Base-by-base conservation (phyloP, 2,797 vertebrate species). In the Linurgus olivaceus region DNA sequence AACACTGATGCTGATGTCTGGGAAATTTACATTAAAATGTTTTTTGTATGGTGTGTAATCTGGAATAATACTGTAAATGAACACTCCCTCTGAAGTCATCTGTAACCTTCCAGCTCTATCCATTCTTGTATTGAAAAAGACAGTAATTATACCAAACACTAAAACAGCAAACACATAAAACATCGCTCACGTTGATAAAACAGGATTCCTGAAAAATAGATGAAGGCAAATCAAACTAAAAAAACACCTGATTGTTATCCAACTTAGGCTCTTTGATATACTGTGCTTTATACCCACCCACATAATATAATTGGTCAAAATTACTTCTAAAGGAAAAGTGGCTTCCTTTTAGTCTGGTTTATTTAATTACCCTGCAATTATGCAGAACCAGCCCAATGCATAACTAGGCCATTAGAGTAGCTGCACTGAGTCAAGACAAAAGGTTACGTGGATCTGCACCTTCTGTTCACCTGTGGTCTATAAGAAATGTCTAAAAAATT, bases 1-100 rank as follows among this genome's bases (percentile, higher is more conserved):
- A 97, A 97, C 93, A 95, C 92, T 93, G 68, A 45, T 91, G 90
- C 73, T 75, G 89, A 55, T 58, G 94, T 96, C 97, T 97, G 91
- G 86, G 86, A 97, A 97, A 95, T 25, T 87, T 92, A 61, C 92
- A 80, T 83, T 88, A 97, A 94, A 96, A 88, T 96, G 78, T 80
- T 86, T 83, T 86, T 15, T 84, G 88, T 73, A 33, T 9, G 78
- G 91, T 31, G 26, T 59, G 19, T 24, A 26, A 93, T 93, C 93
- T 92, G 55, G 88, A 89, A 68, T 72, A 92, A 82, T 81, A 65
- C 11, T 40, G 74, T 92, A 71, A 93, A 44, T 84, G 76, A 92
- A 84, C 57, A 61, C 52, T 94, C 72, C 80, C 78, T 93, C 58
- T 11, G 3, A 88, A 80, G 63, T 83, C 84, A 61, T 94, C 92